These are phyloP conservation scores for Salvelinus namaycush DNA, from an alignment of 2,113 vertebrate species.

Conservation along the genomic window DNA sequence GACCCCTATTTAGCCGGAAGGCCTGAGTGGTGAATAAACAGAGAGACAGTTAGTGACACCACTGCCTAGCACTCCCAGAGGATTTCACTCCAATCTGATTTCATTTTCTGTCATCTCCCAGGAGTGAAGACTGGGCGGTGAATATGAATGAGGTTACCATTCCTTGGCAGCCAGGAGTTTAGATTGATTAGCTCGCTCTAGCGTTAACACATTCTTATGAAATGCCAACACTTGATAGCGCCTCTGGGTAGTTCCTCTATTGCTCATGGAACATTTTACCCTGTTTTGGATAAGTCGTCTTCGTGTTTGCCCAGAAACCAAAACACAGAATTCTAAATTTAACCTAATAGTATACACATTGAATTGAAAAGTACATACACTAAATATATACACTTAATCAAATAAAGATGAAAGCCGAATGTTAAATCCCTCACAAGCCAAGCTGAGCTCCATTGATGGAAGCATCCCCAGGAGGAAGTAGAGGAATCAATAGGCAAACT, in stretches of 20 bases:
- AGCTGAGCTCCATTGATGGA: background rate
- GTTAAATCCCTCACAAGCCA: constrained; percentile 54
- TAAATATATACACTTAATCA: constrained; percentile 53
- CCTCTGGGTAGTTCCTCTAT: background rate
- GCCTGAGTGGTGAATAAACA: constrained; percentile 35
- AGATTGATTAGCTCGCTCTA: background rate
- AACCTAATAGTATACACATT: constrained; percentile 45
- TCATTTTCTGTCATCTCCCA: background rate
- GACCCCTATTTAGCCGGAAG: background rate
- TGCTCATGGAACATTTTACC: background rate
- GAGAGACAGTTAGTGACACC: constrained; percentile 8
- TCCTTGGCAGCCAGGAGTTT: background rate
- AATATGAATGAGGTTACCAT: background rate
- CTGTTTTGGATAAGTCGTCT: background rate
- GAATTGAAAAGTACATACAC: constrained; percentile 55
- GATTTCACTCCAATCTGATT: constrained; percentile 11
- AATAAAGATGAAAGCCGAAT: constrained; percentile 60
- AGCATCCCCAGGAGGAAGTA: background rate
- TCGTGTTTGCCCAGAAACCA: background rate
- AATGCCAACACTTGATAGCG: background rate
- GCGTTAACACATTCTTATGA: background rate
- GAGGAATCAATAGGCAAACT: constrained; percentile 65
- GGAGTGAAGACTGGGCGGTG: background rate
- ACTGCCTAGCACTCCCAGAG: background rate
- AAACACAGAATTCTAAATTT: constrained; percentile 27